Base-by-base conservation (phyloP, 2,888 invertebrate genomes). In the Lissocephala sabroskyi region DNA sequence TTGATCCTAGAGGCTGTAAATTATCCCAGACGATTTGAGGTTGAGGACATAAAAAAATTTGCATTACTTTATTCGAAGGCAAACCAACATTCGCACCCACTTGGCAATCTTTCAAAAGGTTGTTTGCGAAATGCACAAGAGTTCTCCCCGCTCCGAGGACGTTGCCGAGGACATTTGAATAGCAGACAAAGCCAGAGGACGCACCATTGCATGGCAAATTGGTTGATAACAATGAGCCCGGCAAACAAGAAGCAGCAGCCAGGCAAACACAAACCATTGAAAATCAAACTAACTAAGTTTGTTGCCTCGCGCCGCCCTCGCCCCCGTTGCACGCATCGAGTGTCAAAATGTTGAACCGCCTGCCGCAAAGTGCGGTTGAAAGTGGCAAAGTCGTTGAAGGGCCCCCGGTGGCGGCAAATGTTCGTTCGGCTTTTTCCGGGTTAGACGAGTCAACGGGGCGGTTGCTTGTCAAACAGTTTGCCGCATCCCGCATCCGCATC, bases 211-310 rank as follows among this genome's bases (percentile, higher is more conserved):
- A 45, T 59, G 70, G 70, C 59, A 65, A 65, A 65, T 70, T 65
- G 70, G 56, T 70, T 62, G 70, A 65, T 70, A 70, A 70, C 66
- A 65, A 70, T 65, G 59, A 49, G 44, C 40, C 32, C 16, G 19
- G 37, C 37, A 37, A 37, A 37, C 37, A 37, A 30, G n/a, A 4
- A 30, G n/a, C n/a, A n/a, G n/a, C n/a, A 61, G 46, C 47, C 65
- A 63, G 47, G 51, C 65, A 61, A 64, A 57, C n/a, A n/a, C 65
- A 65, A 64, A 64, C 65, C 62, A 68, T 68, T 65, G 65, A 68
- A 61, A 64, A 64, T 64, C 64, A 65, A 64, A 64, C 64, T 61
- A 65, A 64, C 62, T 49, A 65, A 65, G 65, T 70, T 70, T 62
- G 45, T 49, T 36, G 49, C 44, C 29, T 37, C 46, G 56, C 50